phyloP scores from a whole-genome alignment of 2,113 vertebrate species.

The Anoura caudifer region DNA sequence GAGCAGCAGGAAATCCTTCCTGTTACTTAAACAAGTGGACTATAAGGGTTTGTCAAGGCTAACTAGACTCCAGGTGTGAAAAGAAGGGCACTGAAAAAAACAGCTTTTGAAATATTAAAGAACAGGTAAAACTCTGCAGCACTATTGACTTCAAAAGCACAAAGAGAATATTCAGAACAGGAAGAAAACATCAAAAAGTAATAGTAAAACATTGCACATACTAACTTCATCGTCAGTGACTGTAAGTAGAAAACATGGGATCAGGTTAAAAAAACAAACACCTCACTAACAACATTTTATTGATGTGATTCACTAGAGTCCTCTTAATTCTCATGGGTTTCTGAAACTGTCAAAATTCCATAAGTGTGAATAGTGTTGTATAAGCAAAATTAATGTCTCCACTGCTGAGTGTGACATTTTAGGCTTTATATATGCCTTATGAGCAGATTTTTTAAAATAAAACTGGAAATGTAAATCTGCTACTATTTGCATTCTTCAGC shows the following conservation, averaged over 20 bases:
- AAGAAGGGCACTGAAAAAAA: background rate
- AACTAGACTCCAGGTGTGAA: background rate
- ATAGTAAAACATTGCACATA: slow-evolving; percentile 62
- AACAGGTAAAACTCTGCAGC: slow-evolving; percentile 49
- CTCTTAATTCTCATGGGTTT: slow-evolving; percentile 72
- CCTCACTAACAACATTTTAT: slow-evolving; percentile 50
- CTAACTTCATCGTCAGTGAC: slow-evolving; percentile 47
- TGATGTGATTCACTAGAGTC: slow-evolving; percentile 29
- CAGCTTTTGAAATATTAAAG: slow-evolving; percentile 67
- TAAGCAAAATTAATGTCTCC: slow-evolving; percentile 77
- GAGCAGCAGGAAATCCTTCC: background rate
- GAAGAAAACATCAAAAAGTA: slow-evolving; percentile 45
- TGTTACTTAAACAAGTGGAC: background rate
- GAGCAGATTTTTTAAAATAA: slow-evolving; percentile 46
- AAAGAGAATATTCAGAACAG: slow-evolving; percentile 69
- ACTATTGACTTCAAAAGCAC: slow-evolving; percentile 69
- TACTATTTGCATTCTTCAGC: slow-evolving; percentile 57
- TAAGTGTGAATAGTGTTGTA: slow-evolving; percentile 62
- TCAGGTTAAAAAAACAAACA: slow-evolving; percentile 13
- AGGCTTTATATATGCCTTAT: slow-evolving; percentile 68
- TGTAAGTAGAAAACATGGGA: slow-evolving; percentile 59
- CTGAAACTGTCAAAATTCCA: slow-evolving; percentile 74
- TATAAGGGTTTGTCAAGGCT: slow-evolving; percentile 19
- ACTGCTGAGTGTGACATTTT: slow-evolving; percentile 71
- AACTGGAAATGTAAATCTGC: slow-evolving; percentile 69